phyloP scores from a whole-genome alignment of 2,113 vertebrate species.

The Oxyruncus cristatus region DNA sequence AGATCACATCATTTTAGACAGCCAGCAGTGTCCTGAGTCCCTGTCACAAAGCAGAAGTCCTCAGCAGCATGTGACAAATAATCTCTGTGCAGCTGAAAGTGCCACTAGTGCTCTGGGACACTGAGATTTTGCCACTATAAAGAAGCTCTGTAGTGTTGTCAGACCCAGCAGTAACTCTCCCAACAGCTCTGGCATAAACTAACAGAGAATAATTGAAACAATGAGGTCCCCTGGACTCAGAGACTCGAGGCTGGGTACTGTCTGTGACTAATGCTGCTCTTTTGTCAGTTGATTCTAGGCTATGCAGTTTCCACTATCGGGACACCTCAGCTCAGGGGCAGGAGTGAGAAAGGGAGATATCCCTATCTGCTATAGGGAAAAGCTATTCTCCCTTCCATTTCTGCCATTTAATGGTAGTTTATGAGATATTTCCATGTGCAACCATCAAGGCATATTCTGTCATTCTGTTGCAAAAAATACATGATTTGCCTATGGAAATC shows the following conservation, averaged over 20 bases:
- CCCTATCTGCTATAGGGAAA: neutral
- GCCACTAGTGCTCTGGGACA: neutral
- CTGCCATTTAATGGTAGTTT: neutral
- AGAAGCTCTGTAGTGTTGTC: neutral
- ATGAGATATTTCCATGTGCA: neutral
- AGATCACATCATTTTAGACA: neutral
- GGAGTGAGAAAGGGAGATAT: neutral
- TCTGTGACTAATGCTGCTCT: neutral
- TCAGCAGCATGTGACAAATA: accelerated
- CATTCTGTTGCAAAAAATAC: neutral
- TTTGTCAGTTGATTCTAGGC: neutral
- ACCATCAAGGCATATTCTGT: neutral
- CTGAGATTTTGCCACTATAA: neutral
- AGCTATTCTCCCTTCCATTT: neutral
- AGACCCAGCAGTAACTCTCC: neutral
- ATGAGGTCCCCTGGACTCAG: neutral
- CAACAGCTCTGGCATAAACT: neutral
- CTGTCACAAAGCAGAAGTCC: neutral
- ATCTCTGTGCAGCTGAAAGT: neutral
- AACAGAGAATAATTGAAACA: neutral
- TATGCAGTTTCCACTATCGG: neutral
- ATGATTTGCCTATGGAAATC: neutral
- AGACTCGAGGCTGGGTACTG: accelerated
- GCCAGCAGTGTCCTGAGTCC: neutral
- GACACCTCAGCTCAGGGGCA: neutral